These are phyloP conservation scores for Anagyrus pseudococci DNA, from an alignment of 2,888 invertebrate species.

Conservation along the genomic window DNA sequence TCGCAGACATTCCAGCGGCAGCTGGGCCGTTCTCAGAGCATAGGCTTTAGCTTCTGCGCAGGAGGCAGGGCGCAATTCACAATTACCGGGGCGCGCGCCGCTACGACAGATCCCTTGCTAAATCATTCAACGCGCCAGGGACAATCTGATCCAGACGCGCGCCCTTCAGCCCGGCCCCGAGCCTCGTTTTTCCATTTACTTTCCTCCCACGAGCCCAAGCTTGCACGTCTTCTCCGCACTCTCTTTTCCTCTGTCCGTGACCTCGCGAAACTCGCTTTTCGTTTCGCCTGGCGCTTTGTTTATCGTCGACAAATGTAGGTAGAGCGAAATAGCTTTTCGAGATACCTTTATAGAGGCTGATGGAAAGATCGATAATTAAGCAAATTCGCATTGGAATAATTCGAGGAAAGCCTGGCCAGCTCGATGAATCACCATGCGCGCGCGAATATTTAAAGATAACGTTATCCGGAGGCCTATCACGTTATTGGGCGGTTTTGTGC, in stretches of 20 bases:
- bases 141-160: background rate
- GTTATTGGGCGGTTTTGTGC: too few species aligned
- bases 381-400: too few species aligned
- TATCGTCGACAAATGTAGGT: too few species aligned
- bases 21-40: background rate
- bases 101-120: constrained; percentile 7
- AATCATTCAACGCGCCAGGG: constrained; percentile 19
- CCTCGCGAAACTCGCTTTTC: background rate
- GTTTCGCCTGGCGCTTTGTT: background rate
- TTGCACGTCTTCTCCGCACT: background rate
- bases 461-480: too few species aligned
- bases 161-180: background rate
- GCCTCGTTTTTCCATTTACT: constrained; percentile 26
- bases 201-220: constrained; percentile 3
- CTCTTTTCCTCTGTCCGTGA: background rate
- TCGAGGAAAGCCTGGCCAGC: too few species aligned
- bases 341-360: too few species aligned
- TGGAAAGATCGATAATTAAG: too few species aligned
- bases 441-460: too few species aligned
- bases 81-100: constrained; percentile 8
- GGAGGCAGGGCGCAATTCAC: constrained; percentile 15
- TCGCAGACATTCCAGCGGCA: too few species aligned
- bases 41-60: background rate
- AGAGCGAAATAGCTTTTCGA: too few species aligned
- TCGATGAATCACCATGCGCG: too few species aligned